These are phyloP conservation scores for Percopsis transmontana DNA, from an alignment of 2,113 vertebrate genomes.

Conservation along the genomic window DNA sequence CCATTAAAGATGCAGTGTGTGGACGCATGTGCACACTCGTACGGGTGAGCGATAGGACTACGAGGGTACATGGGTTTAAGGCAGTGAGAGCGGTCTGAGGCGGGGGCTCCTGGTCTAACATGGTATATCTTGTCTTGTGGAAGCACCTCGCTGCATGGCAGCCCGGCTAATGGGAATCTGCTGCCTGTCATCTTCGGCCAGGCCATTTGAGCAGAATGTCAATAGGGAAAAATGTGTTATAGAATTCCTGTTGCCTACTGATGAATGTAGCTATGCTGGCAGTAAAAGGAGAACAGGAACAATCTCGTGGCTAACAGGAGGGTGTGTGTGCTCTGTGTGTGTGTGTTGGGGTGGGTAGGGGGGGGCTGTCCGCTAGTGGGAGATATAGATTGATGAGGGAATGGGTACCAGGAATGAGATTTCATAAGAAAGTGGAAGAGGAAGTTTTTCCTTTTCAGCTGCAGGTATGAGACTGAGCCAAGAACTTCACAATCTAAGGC, in stretches of 20 bases:
- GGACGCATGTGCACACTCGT: background rate
- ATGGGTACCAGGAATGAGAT: constrained; percentile 57
- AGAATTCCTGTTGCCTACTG: constrained; percentile 57
- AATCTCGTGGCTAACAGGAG: constrained; percentile 21
- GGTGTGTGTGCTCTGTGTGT: background rate
- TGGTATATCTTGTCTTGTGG: constrained; percentile 34
- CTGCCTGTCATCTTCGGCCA: constrained; percentile 59
- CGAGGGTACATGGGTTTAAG: background rate
- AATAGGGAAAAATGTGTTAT: constrained; percentile 47
- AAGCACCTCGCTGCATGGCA: constrained; percentile 34
- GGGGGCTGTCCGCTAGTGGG: constrained; percentile 27
- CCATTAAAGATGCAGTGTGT: constrained; percentile 39
- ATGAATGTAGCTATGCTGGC: constrained; percentile 44
- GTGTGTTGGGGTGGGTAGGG: constrained; percentile 15
- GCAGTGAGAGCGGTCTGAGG: constrained; percentile 36
- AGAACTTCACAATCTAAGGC: background rate
- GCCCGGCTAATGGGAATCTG: constrained; percentile 62
- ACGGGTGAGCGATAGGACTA: constrained; percentile 7
- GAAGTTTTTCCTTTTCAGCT: no score
- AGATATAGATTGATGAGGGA: constrained; percentile 64
- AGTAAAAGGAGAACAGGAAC: constrained; percentile 40
- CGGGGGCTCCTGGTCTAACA: constrained; percentile 48
- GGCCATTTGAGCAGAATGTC: constrained; percentile 61
- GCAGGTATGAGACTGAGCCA: no score
- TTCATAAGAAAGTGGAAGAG: constrained; percentile 40